These are phyloP conservation scores for Lepus europaeus DNA, from an alignment of 2,113 vertebrate species.

Conservation along the genomic window DNA sequence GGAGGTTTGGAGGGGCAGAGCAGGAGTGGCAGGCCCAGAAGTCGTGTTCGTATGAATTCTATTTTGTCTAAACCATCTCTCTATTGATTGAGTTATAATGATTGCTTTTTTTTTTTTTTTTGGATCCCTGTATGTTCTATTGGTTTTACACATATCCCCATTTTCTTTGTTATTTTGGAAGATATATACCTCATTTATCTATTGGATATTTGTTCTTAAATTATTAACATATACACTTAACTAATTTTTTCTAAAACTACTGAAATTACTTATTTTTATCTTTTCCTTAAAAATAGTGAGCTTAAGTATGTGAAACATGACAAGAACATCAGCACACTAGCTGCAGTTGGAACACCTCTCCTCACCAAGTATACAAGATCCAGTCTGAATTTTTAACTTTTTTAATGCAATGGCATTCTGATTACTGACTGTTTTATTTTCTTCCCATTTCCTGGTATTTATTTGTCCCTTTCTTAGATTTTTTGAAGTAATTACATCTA, in stretches of 20 bases:
- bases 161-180: not conserved
- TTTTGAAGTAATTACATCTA: not conserved
- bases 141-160: not conserved
- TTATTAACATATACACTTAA: not conserved
- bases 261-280: too few species aligned
- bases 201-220: not conserved
- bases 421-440: not conserved
- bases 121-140: not conserved
- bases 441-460: not conserved
- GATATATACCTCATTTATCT: not conserved
- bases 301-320: not conserved
- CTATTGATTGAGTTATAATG: too few species aligned
- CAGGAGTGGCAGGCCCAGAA: not conserved
- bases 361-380: too few species aligned
- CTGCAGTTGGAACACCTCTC: not conserved
- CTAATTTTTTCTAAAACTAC: not conserved
- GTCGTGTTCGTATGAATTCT: not conserved
- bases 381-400: not conserved
- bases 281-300: too few species aligned
- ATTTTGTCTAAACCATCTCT: not conserved
- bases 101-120: not conserved
- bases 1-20: fast-evolving
- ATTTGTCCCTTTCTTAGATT: not conserved
- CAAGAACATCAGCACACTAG: not conserved
- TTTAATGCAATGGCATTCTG: not conserved